Percentiles rank a stretch among this genome's conserved stretches.
Evolutionary conservation across 2,113 vertebrate genomes (phyloP).

Genomic region (Scatophagus argus): DNA sequence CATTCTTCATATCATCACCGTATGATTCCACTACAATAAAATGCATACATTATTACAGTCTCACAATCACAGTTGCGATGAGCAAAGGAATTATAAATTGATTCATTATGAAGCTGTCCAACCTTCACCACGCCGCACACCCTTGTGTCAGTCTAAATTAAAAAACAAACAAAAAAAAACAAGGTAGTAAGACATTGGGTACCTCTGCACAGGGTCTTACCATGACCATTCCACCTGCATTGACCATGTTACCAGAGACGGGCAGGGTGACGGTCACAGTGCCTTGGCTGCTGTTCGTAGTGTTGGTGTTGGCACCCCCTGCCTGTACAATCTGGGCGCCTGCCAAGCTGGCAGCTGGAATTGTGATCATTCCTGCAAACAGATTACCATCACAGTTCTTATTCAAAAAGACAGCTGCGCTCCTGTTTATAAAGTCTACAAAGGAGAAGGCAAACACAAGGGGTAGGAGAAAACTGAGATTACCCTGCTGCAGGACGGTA

Average conservation of each 20-base stretch:
- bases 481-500: slow-evolving; percentile 98
- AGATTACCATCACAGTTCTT: slow-evolving; percentile 24
- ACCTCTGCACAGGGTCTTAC: slow-evolving; percentile 86
- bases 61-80: background rate
- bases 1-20: background rate
- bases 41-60: background rate
- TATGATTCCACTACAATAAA: background rate
- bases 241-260: slow-evolving; percentile 97
- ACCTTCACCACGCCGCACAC: slow-evolving; percentile 41
- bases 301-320: slow-evolving; percentile 92
- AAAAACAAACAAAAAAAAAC: slow-evolving; percentile 20
- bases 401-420: slow-evolving; percentile 10
- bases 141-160: slow-evolving; percentile 33
- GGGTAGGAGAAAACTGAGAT: background rate
- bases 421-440: background rate
- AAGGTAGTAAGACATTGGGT: slow-evolving; percentile 63
- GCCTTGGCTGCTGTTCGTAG: slow-evolving; percentile 96
- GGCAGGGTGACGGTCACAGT: slow-evolving; percentile 98
- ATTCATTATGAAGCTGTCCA: slow-evolving; percentile 4
- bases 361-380: slow-evolving; percentile 98
- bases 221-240: slow-evolving; percentile 99
- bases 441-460: slow-evolving; percentile 5
- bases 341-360: slow-evolving; percentile 95
- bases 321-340: slow-evolving; percentile 98
- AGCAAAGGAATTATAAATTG: background rate